Base-by-base conservation (phyloP, 2,113 vertebrate genomes). In the Cathartes aura region DNA sequence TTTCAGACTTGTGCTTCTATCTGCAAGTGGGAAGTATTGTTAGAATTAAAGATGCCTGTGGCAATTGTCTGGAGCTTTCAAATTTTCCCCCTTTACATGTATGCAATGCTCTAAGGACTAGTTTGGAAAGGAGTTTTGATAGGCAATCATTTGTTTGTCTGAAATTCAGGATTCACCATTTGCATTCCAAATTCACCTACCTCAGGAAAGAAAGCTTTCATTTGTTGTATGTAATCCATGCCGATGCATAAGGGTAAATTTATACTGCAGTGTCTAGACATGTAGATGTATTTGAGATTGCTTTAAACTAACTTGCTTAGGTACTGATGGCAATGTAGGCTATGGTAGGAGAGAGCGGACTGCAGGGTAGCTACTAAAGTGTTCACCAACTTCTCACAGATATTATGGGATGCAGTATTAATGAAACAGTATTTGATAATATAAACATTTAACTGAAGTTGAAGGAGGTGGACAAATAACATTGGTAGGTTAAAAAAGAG, bases 91-190 rank as follows among this genome's bases (percentile, higher is more conserved):
- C 58, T 96, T 94, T 70, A 76, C 40, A 45, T 70, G 45, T 66
- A 50, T 80, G 58, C 62, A 92, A 68, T 93, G 42, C 96, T 89
- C 93, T 70, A 64, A 94, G 90, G 96, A 90, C 71, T 82, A 76
- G 43, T 95, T 93, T 88, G 89, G 87, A 58, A 91, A 73, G 70
- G 22, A 71, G 24, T 85, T 94, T 89, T 90, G 78, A 97, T 96
- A 95, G 90, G 78, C 90, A 91, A 76, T 90, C 43, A 76, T 95
- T 96, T 91, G 56, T 96, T 95, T 93, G 78, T 90, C 70, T 95
- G 93, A 97, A 93, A 93, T 85, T 80, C 71, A 76, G 45, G n/a
- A 32, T 94, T 94, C 95, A 27, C 64, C 26, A 50, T 94, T 96
- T 96, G 85, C 87, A 90, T 97, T 93, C 78, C 90, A 90, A 87